Evolutionary conservation across 2,888 invertebrate genomes (phyloP).

Genomic region (Ophioninae sp.): DNA sequence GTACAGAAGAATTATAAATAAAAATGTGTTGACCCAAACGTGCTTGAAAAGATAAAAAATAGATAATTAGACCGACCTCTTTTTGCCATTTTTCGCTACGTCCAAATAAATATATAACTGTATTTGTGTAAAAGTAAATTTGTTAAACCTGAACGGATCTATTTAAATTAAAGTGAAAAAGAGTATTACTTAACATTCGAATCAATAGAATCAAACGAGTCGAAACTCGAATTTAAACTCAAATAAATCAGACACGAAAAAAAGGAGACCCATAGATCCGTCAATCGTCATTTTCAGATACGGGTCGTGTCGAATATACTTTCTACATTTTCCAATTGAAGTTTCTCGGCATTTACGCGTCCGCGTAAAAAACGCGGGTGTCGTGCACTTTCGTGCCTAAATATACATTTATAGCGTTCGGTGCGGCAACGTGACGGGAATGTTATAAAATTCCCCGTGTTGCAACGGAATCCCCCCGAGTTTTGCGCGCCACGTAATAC

Average conservation of each 20-base stretch:
- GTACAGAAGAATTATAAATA: background rate
- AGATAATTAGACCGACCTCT: too few species aligned
- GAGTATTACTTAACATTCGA: too few species aligned
- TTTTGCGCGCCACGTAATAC: constrained; percentile 44
- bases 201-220: too few species aligned
- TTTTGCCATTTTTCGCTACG: too few species aligned
- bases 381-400: background rate
- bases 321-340: background rate
- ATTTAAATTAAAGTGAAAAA: too few species aligned
- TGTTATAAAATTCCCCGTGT: constrained; percentile 34
- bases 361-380: constrained; percentile 5
- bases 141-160: too few species aligned
- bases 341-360: constrained; percentile 8
- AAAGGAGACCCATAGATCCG: background rate
- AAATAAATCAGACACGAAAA: too few species aligned
- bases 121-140: too few species aligned
- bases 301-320: background rate
- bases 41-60: background rate
- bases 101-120: too few species aligned
- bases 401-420: too few species aligned
- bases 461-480: constrained; percentile 46
- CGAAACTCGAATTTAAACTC: too few species aligned
- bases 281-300: background rate
- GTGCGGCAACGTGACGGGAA: constrained; percentile 51
- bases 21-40: background rate